These are phyloP conservation scores for Muscina levida DNA, from an alignment of 2,888 invertebrate genomes.

Conservation along the genomic window DNA sequence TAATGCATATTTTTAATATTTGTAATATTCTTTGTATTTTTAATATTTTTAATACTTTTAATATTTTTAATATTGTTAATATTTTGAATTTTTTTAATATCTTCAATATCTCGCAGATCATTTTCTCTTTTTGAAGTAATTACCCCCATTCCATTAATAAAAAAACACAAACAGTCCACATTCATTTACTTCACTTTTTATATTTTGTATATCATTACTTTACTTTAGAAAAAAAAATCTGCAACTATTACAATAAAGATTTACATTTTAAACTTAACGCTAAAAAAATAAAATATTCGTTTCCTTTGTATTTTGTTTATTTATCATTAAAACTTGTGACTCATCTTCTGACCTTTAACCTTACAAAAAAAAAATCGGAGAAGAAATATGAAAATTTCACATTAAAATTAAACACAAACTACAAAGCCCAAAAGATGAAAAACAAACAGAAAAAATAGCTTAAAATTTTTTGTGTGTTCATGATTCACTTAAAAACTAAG, in stretches of 20 bases:
- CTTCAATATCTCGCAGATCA: too few species aligned
- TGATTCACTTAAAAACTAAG: slow-evolving; percentile 40
- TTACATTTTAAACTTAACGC: slow-evolving; percentile 56
- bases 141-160: too few species aligned
- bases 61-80: too few species aligned
- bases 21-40: too few species aligned
- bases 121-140: too few species aligned
- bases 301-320: slow-evolving; percentile 26
- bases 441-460: slow-evolving; percentile 41
- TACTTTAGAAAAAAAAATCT: slow-evolving; percentile 47
- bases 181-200: too few species aligned
- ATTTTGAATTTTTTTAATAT: too few species aligned
- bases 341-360: slow-evolving; percentile 64
- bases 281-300: slow-evolving; percentile 38
- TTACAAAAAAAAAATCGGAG: slow-evolving; percentile 46
- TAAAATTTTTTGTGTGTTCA: slow-evolving; percentile 15
- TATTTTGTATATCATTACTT: slow-evolving; percentile 28
- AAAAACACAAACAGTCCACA: too few species aligned
- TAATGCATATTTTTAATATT: too few species aligned
- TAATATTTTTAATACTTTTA: too few species aligned
- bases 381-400: slow-evolving; percentile 27
- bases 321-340: slow-evolving; percentile 55
- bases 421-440: slow-evolving; percentile 53
- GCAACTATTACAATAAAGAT: slow-evolving; percentile 54
- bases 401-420: slow-evolving; percentile 18